A percentile compares a stretch with the other conserved stretches of the same genome.
phyloP scores from a whole-genome alignment of 35 echinoderm and acorn worm species.

The Apostichopus japonicus region DNA sequence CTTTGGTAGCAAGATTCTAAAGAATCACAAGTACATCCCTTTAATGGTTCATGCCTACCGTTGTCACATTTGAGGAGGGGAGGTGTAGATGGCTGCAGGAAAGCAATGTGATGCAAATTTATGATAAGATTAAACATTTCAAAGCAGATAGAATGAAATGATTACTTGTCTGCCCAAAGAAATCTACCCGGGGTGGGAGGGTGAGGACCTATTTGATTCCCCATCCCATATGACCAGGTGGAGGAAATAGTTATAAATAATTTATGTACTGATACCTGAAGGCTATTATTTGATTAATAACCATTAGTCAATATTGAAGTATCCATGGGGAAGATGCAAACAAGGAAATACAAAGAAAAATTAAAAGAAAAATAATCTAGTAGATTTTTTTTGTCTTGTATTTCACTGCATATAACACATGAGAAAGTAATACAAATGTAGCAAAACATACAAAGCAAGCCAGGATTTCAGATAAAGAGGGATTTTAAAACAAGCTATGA shows the following conservation, averaged over 20 bases:
- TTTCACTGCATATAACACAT: slow-evolving; percentile 53
- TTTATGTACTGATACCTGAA: not conserved
- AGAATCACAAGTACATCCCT: not conserved
- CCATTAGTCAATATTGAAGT: not conserved
- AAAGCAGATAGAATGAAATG: too few species aligned
- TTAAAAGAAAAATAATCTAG: not conserved
- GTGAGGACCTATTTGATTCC: too few species aligned
- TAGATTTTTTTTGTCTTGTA: not conserved
- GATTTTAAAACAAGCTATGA: not conserved
- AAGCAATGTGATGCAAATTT: too few species aligned
- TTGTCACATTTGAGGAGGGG: not conserved
- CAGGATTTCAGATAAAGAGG: slow-evolving; percentile 30
- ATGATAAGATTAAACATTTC: too few species aligned
- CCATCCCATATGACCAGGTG: too few species aligned
- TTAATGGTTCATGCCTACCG: not conserved
- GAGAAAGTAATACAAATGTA: not conserved
- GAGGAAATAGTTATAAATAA: too few species aligned
- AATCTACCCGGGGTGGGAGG: too few species aligned
- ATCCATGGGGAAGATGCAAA: not conserved
- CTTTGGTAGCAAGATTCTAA: not conserved
- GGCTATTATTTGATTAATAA: not conserved
- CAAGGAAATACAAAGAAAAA: not conserved
- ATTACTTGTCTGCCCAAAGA: too few species aligned
- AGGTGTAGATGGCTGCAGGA: too few species aligned
- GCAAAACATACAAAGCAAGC: slow-evolving; percentile 37